Evolutionary conservation across 2,113 vertebrate species (phyloP).

Genomic region (Osmerus eperlanus): DNA sequence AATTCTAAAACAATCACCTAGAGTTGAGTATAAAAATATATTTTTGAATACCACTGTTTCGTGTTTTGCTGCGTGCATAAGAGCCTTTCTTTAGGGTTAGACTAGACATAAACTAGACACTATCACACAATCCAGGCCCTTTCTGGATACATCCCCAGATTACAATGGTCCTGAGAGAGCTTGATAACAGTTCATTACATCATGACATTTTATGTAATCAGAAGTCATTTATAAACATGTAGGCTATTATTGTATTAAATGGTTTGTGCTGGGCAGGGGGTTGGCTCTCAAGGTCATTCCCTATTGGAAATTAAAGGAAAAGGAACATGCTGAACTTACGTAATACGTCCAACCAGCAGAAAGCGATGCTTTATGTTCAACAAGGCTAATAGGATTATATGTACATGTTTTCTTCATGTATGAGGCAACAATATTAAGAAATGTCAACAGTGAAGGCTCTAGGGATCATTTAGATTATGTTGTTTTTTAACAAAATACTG

Average conservation of each 20-base stretch:
- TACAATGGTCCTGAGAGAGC: too few species aligned
- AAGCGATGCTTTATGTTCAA: slow-evolving; percentile 22
- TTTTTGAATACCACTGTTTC: background rate
- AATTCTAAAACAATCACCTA: too few species aligned
- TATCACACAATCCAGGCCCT: too few species aligned
- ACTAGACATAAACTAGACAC: background rate
- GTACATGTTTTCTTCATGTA: too few species aligned
- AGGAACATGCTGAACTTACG: slow-evolving; percentile 48
- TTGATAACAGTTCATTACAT: background rate
- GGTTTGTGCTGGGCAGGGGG: slow-evolving; percentile 10
- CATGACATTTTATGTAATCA: background rate
- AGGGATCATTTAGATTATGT: too few species aligned
- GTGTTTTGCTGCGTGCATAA: background rate
- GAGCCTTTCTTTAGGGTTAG: background rate
- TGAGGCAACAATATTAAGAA: too few species aligned
- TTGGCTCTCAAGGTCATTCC: slow-evolving; percentile 70
- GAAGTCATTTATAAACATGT: background rate
- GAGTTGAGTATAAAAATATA: too few species aligned
- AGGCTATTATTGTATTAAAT: background rate
- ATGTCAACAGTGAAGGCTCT: too few species aligned
- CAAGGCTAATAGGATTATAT: background rate
- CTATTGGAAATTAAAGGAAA: slow-evolving; percentile 54
- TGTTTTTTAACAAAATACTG: background rate
- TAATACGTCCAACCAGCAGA: slow-evolving; percentile 44
- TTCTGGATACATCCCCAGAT: too few species aligned